phyloP scores from a whole-genome alignment of 2,888 invertebrate species.

The Beris chalybata region DNA sequence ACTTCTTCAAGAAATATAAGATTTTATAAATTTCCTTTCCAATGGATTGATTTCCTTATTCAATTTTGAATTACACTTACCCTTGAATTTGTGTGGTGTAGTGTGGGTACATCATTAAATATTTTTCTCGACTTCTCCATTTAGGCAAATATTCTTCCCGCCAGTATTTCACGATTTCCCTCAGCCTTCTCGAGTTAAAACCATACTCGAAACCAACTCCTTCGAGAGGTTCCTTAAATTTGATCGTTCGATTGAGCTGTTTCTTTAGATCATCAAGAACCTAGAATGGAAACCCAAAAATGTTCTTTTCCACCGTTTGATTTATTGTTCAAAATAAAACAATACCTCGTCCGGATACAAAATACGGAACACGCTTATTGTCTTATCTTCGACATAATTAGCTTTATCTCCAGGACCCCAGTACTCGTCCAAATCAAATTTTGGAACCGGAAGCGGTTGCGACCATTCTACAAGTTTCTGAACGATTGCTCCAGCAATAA shows the following conservation, averaged over 20 bases:
- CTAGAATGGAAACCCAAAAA: slow-evolving; percentile 45
- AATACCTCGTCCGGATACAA: slow-evolving; percentile 37
- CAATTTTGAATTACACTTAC: slow-evolving; percentile 42
- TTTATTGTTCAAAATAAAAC: no score
- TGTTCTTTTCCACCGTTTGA: no score
- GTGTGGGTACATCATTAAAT: slow-evolving; percentile 75
- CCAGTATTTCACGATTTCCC: slow-evolving; percentile 77
- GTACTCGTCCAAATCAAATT: slow-evolving; percentile 49
- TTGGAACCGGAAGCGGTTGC: slow-evolving; percentile 47
- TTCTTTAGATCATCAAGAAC: slow-evolving; percentile 63
- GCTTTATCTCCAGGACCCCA: slow-evolving; percentile 52
- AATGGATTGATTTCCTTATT: no score
- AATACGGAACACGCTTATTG: slow-evolving; percentile 30
- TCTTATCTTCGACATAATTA: slow-evolving; percentile 47
- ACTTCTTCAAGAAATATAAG: no score
- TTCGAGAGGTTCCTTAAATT: slow-evolving; percentile 64
- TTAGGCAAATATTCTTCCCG: slow-evolving; percentile 67
- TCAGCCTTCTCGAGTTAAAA: slow-evolving; percentile 70
- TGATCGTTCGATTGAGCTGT: slow-evolving; percentile 61
- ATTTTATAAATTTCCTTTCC: no score
- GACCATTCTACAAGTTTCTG: slow-evolving; percentile 49
- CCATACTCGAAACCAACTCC: slow-evolving; percentile 77
- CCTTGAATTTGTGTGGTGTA: slow-evolving; percentile 75
- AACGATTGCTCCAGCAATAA: slow-evolving; percentile 44
- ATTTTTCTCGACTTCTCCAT: slow-evolving; percentile 68